These are phyloP conservation scores for Penaeus vannamei DNA, from an alignment of 1,140 invertebrate genomes.

Conservation along the genomic window DNA sequence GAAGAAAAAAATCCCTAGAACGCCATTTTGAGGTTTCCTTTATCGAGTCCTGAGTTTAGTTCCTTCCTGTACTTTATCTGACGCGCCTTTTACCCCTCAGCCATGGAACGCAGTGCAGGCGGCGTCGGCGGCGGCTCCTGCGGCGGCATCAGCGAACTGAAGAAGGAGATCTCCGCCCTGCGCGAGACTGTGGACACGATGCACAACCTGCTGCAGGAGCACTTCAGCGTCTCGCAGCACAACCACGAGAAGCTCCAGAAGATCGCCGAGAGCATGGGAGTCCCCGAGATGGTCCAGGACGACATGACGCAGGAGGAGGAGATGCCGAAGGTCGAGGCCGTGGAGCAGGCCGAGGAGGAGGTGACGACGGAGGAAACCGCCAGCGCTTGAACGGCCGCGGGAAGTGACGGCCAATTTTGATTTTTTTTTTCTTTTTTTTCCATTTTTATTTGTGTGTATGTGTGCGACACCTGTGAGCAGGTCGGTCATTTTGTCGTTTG, in stretches of 20 bases:
- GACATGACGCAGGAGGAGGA: not conserved
- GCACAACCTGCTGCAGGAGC: not conserved
- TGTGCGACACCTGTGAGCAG: no score
- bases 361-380: not conserved
- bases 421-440: no score
- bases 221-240: not conserved
- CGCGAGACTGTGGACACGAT: not conserved
- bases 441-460: no score
- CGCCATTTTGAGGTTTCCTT: no score
- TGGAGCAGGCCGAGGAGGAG: not conserved
- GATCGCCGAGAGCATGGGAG: not conserved
- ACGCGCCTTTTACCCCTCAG: not conserved
- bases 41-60: no score
- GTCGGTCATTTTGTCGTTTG: no score
- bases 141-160: not conserved
- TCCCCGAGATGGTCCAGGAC: not conserved
- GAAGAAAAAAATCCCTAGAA: no score
- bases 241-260: constrained; percentile 21
- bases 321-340: not conserved
- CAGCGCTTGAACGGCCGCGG: no score
- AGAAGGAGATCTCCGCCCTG: not conserved
- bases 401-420: no score
- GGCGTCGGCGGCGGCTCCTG: not conserved
- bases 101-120: not conserved
- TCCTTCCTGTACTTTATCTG: no score